phyloP scores from a whole-genome alignment of 2,113 vertebrate genomes.

The Todiramphus chloris region DNA sequence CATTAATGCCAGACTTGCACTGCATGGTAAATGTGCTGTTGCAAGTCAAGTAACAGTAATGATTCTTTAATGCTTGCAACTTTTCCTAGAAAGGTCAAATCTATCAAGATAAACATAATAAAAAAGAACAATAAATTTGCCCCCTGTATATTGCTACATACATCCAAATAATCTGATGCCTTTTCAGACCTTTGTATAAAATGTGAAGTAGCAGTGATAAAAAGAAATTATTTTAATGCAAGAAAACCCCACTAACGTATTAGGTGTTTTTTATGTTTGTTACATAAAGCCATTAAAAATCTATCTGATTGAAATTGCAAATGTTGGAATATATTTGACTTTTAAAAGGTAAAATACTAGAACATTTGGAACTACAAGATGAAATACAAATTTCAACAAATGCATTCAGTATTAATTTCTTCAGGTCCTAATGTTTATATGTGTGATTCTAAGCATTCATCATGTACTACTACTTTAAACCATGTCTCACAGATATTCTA shows the following conservation, averaged over 20 bases:
- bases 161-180: neutral
- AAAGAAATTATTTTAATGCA: neutral
- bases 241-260: neutral
- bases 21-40: neutral
- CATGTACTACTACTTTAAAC: neutral
- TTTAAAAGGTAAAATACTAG: neutral
- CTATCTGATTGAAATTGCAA: neutral
- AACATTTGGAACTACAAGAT: neutral
- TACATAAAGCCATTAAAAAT: neutral
- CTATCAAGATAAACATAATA: neutral
- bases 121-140: neutral
- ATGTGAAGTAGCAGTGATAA: neutral
- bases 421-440: neutral
- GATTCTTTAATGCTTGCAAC: neutral
- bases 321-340: neutral
- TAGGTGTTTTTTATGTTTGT: neutral
- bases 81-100: neutral
- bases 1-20: neutral
- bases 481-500: neutral
- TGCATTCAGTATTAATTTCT: neutral
- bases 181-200: neutral
- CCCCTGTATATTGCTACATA: neutral
- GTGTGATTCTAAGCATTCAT: neutral
- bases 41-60: neutral
- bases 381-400: neutral